Base-by-base conservation (phyloP, 2,797 vertebrate genomes). In the Hydrolagus colliei region DNA sequence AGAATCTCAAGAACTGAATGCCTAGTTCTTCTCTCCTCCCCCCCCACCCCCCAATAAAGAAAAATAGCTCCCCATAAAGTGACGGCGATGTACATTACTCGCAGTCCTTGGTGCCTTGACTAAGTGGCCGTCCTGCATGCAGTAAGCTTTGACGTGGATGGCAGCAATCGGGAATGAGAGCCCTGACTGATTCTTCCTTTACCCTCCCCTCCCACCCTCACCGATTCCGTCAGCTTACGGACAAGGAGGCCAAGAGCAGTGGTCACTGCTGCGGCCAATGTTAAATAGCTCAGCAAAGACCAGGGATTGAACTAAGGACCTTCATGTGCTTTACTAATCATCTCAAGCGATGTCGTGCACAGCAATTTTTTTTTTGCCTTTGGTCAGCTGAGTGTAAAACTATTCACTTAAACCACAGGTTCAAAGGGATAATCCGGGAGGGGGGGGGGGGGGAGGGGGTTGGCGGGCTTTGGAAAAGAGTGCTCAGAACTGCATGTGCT, bases 401-500 rank as follows among this genome's bases (percentile, higher is more conserved):
- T 68, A 52, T n/a, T 12, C 41, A 18, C 65, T 68, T 84, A 35
- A 32, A 18, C 41, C 27, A 71, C 65, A 41, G 65, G 71, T 67
- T 71, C 35, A 18, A 9, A 71, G 32, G 41, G 27, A 67, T 65
- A 41, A 1, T 84, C 63, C 12, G 27, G 11, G 41, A 84, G 71
- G 41, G 41, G 41, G 41, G 41, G 41, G 41, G 71, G 41, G 41
- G 41, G 41, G 41, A 1, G 41, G 41, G 0, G 6, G 41, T 52
- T 27, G 27, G 18, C 27, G 67, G 16, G 9, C 67, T 68, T 84
- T 6, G 52, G 65, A 16, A 52, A 32, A 68, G 13, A 68, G 27
- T 41, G 67, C 9, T 35, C 20, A 68, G 79, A 68, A 68, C 41
- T 84, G 32, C 79, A 84, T 84, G 79, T 84, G 79, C 79, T 84